Evolutionary conservation across 30 jellyfish, hydroid and myxozoan species (phyloP).

Genomic region (Pseudorhiza aurosa): DNA sequence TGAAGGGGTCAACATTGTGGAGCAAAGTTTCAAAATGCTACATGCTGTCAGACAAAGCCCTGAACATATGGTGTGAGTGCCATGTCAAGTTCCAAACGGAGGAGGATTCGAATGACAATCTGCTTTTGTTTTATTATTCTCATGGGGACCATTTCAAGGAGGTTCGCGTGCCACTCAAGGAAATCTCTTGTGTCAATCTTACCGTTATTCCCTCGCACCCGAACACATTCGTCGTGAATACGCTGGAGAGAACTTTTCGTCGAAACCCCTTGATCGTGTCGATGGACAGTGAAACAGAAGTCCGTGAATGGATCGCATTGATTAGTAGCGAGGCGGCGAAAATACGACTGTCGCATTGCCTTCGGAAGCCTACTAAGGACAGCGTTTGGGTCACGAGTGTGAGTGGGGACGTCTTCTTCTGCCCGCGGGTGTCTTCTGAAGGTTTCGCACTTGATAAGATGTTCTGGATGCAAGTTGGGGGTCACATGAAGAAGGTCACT

Average conservation of each 20-base stretch:
- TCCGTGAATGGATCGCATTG: constrained; percentile 75
- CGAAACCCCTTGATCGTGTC: constrained; percentile 57
- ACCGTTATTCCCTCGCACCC: constrained; percentile 54
- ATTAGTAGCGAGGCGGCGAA: constrained; percentile 58
- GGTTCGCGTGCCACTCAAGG: constrained; percentile 36
- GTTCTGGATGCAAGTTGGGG: constrained; percentile 85
- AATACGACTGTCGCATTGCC: constrained; percentile 8
- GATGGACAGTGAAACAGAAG: constrained; percentile 73
- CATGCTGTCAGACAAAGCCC: constrained; percentile 40
- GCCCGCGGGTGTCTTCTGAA: constrained; percentile 28
- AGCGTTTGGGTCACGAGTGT: constrained; percentile 81
- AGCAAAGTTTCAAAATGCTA: constrained; percentile 69
- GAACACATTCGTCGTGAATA: constrained; percentile 70
- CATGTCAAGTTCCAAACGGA: constrained; percentile 63
- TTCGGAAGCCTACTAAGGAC: constrained; percentile 13
- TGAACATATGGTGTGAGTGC: constrained; percentile 78
- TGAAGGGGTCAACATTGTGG: constrained; percentile 65
- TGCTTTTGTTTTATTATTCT: constrained; percentile 52
- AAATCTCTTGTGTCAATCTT: constrained; percentile 70
- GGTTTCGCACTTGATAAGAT: constrained; percentile 51
- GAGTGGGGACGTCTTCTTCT: constrained; percentile 81
- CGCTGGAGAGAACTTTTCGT: constrained; percentile 59
- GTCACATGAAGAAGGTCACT: constrained; percentile 73
- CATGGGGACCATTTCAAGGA: constrained; percentile 65
- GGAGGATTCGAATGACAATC: constrained; percentile 45